A percentile compares a stretch with the other conserved stretches of the same genome.
Conservation (phyloP, 1,140 invertebrate genomes). For the Oncopeltus fasciatus region DNA sequence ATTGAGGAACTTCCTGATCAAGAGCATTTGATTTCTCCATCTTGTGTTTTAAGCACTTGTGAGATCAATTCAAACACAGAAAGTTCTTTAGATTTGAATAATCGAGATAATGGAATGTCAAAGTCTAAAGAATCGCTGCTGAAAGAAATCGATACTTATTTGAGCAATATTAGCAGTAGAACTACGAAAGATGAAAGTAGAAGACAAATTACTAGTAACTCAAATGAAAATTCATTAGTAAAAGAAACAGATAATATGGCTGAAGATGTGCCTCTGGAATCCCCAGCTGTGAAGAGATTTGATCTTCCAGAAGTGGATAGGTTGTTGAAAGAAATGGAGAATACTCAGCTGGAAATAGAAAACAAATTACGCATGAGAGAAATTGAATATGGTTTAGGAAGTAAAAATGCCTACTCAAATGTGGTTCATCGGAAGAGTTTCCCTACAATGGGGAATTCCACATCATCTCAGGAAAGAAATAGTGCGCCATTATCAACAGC, state of each 20-base stretch:
- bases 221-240: neutral
- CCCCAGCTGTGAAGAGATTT: constrained; percentile 25
- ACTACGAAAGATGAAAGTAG: neutral
- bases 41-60: neutral
- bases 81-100: neutral
- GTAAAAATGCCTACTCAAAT: neutral
- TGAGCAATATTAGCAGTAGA: neutral
- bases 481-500: neutral
- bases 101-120: neutral
- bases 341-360: constrained; percentile 29
- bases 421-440: neutral
- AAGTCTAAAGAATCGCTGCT: constrained; percentile 4
- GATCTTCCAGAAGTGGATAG: constrained; percentile 32
- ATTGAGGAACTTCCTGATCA: neutral
- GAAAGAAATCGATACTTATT: constrained; percentile 12
- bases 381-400: constrained; percentile 6
- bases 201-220: neutral
- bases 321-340: constrained; percentile 33
- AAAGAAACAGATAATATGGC: neutral
- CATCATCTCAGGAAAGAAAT: neutral
- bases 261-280: neutral
- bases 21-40: neutral
- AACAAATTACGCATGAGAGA: constrained; percentile 20
- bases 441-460: neutral
- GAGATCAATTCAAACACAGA: neutral